A percentile compares a stretch with the other conserved stretches of the same genome.
These are phyloP conservation scores for Apis dorsata DNA, from an alignment of 1,140 invertebrate species.

Conservation along the genomic window DNA sequence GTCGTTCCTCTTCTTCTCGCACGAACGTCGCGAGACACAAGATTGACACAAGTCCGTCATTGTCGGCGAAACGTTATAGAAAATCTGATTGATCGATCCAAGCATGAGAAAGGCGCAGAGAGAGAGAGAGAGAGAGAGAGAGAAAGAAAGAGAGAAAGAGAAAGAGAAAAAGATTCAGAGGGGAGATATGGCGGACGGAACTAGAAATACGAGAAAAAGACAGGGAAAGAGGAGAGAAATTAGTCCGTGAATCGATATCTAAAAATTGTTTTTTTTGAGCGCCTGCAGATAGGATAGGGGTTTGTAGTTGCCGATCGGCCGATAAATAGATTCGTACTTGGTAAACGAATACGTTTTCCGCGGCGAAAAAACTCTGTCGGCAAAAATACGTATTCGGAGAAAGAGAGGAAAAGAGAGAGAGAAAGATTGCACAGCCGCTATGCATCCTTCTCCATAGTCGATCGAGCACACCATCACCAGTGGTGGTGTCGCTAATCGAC, in stretches of 20 bases:
- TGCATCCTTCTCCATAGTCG: not conserved
- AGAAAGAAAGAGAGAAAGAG: no score
- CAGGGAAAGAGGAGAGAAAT: not conserved
- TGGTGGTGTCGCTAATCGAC: slow-evolving; percentile 15
- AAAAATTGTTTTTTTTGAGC: slow-evolving; percentile 8
- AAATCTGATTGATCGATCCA: not conserved
- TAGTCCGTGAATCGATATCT: not conserved
- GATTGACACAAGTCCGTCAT: no score
- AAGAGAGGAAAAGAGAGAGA: not conserved
- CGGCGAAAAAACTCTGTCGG: slow-evolving; percentile 3
- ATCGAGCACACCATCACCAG: not conserved
- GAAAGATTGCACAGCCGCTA: not conserved
- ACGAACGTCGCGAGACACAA: no score
- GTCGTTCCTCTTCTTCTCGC: no score
- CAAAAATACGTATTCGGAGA: not conserved
- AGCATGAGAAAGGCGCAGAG: slow-evolving; percentile 13
- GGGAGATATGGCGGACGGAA: not conserved
- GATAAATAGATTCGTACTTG: slow-evolving; percentile 36
- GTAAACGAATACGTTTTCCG: not conserved
- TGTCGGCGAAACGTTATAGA: not conserved
- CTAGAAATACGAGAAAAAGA: not conserved
- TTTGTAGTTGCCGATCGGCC: not conserved
- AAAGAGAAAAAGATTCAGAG: not conserved
- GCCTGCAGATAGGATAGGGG: not conserved
- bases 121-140: not conserved